Evolutionary conservation across 2,888 invertebrate genomes (phyloP).

Genomic region (Phoronis australis): DNA sequence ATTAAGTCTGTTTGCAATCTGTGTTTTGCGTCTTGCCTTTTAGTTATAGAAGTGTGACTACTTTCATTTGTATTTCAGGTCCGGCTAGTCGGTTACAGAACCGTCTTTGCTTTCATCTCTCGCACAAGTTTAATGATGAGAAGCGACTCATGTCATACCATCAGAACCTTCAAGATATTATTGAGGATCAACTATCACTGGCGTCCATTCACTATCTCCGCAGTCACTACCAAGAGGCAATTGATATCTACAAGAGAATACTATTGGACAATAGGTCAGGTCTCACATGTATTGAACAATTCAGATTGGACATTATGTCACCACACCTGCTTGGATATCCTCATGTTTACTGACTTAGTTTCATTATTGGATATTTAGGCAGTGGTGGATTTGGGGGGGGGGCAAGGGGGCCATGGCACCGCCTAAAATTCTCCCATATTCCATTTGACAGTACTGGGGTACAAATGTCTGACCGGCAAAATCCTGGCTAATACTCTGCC

Average conservation of each 20-base stretch:
- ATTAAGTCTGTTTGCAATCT: not conserved
- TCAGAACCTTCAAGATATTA: slow-evolving; percentile 75
- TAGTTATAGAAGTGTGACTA: not conserved
- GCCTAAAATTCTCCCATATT: too few species aligned
- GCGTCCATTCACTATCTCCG: slow-evolving; percentile 94
- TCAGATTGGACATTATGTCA: too few species aligned
- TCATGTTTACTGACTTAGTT: too few species aligned
- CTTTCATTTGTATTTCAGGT: slow-evolving; percentile 21
- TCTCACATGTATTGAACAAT: too few species aligned
- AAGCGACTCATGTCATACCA: slow-evolving; percentile 76
- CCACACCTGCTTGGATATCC: too few species aligned
- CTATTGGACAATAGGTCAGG: slow-evolving; percentile 82
- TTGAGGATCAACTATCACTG: slow-evolving; percentile 91
- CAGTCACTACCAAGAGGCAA: slow-evolving; percentile 96
- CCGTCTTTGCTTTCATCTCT: slow-evolving; percentile 82
- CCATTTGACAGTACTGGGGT: too few species aligned
- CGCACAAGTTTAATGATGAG: slow-evolving; percentile 89
- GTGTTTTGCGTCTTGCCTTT: not conserved
- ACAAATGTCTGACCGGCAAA: too few species aligned
- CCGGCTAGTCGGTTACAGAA: slow-evolving; percentile 63
- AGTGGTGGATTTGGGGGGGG: too few species aligned
- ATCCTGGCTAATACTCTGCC: too few species aligned
- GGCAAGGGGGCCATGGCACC: too few species aligned
- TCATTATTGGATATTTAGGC: too few species aligned
- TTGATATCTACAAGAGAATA: slow-evolving; percentile 93